Percentiles rank a stretch among this genome's conserved stretches.
phyloP scores from a whole-genome alignment of 2,797 vertebrate genomes.

The Cryptoprocta ferox region DNA sequence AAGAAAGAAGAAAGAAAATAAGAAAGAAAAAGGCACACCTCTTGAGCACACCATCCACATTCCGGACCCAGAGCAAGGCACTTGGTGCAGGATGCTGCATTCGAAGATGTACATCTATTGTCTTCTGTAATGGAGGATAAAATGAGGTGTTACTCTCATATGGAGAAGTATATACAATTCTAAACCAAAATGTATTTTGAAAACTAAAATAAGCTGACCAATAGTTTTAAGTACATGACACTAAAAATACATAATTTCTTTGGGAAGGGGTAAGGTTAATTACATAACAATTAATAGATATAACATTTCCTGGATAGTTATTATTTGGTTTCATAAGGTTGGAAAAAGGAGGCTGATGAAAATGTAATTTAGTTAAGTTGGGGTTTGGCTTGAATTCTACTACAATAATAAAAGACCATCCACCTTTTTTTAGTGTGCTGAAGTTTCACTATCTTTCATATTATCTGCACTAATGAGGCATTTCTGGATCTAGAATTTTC shows the following conservation, averaged over 20 bases:
- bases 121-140: conserved; percentile 89
- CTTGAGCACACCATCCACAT: conserved; percentile 97
- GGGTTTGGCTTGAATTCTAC: not conserved
- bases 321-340: not conserved
- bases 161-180: not conserved
- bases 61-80: conserved; percentile 94
- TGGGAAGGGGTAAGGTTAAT: not conserved
- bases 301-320: not conserved
- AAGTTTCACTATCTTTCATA: conserved; percentile 32
- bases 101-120: conserved; percentile 90
- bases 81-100: conserved; percentile 90
- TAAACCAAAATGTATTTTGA: not conserved
- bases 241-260: not conserved
- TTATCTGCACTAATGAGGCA: not conserved
- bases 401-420: not conserved
- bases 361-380: conserved; percentile 22
- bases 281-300: not conserved
- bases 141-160: conserved; percentile 53
- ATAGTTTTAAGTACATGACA: conserved; percentile 6
- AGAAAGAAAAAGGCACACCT: conserved; percentile 88
- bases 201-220: not conserved
- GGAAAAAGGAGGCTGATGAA: not conserved
- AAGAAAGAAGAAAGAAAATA: not conserved
- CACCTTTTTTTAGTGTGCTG: not conserved
- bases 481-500: conserved; percentile 50